Evolutionary conservation across 2,113 vertebrate genomes (phyloP).

Genomic region (Sinocyclocheilus anophthalmus): DNA sequence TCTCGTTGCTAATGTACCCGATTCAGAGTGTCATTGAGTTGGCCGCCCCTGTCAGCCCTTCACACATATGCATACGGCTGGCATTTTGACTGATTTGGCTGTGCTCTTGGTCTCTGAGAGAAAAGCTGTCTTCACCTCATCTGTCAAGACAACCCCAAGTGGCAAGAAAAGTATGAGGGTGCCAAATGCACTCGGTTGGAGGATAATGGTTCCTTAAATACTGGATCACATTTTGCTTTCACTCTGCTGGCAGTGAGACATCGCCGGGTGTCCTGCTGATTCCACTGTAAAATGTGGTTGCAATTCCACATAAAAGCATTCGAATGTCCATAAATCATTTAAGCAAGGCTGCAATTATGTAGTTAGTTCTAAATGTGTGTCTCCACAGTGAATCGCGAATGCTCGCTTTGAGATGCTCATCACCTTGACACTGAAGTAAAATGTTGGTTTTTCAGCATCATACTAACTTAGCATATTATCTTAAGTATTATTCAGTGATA

Average conservation of each 20-base stretch:
- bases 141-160: conserved; percentile 60
- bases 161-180: conserved; percentile 57
- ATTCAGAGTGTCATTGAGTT: conserved; percentile 27
- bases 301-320: conserved; percentile 11
- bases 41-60: background rate
- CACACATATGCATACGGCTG: conserved; percentile 28
- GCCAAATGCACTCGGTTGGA: conserved; percentile 64
- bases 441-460: background rate
- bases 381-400: background rate
- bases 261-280: conserved; percentile 5
- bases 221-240: conserved; percentile 42
- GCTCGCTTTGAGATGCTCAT: background rate
- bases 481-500: background rate
- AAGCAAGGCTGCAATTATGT: conserved; percentile 26
- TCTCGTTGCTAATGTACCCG: background rate
- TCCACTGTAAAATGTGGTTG: background rate
- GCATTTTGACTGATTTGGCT: conserved; percentile 36
- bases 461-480: background rate
- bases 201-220: conserved; percentile 68
- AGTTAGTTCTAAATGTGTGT: background rate
- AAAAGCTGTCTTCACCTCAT: conserved; percentile 53
- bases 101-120: conserved; percentile 30
- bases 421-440: background rate
- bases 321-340: conserved; percentile 11
- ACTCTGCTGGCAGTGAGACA: conserved; percentile 5